Evolutionary conservation across 2,113 vertebrate genomes (phyloP).

Genomic region (Clarias macrocephalus): DNA sequence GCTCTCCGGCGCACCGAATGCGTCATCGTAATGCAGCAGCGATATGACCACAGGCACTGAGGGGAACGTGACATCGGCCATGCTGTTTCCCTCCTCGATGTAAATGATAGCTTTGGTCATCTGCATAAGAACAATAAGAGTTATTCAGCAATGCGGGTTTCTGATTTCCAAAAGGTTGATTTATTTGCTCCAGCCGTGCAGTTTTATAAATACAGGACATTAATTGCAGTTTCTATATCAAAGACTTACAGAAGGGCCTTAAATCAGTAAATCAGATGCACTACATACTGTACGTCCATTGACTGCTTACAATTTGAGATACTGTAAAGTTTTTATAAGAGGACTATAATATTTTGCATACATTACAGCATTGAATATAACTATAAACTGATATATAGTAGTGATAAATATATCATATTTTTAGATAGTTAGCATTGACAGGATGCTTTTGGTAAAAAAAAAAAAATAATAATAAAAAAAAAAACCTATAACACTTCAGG

Average conservation of each 20-base stretch:
- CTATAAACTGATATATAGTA: not conserved
- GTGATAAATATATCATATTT: too few species aligned
- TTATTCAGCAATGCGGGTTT: not conserved
- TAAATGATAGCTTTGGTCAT: slow-evolving; percentile 81
- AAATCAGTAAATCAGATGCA: not conserved
- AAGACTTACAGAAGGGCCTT: not conserved
- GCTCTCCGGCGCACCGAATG: slow-evolving; percentile 60
- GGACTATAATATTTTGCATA: not conserved
- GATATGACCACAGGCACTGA: slow-evolving; percentile 81
- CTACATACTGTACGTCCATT: not conserved
- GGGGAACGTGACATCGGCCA: slow-evolving; percentile 85
- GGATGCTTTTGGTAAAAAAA: not conserved
- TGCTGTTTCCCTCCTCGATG: slow-evolving; percentile 81
- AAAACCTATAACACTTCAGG: not conserved
- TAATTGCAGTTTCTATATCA: not conserved
- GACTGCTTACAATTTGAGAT: not conserved
- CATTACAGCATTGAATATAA: not conserved
- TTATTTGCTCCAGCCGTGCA: not conserved
- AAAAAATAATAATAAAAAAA: not conserved
- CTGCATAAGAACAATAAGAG: slow-evolving; percentile 61
- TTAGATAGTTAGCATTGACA: not conserved
- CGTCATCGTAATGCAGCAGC: slow-evolving; percentile 80
- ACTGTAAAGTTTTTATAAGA: not conserved
- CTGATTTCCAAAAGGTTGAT: not conserved
- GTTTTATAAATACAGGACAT: not conserved